Base-by-base conservation (phyloP, 1,140 invertebrate genomes). In the Zaprionus davidi region DNA sequence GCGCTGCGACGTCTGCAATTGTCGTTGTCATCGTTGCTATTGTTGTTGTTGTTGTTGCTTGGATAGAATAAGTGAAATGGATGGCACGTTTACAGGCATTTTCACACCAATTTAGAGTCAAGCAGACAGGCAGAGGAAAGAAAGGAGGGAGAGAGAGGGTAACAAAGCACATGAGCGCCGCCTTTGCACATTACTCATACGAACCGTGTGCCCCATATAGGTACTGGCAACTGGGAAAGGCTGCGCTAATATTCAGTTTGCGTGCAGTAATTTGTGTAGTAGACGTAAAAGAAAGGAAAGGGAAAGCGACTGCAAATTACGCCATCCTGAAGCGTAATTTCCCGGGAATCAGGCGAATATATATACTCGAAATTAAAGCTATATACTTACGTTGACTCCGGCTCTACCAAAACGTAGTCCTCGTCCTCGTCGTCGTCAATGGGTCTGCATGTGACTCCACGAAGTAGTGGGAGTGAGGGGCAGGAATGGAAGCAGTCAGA, bases 31-130 rank as follows among this genome's bases (percentile, higher is more conserved):
- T 51, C 12, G 11, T 24, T 5, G 20, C 31, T 31, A 31, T 31
- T 34, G 38, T 58, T 59, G 60, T 59, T 46, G 46, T n/a, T 49
- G 9, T 12, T 22, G 41, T n/a, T 44, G n/a, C 46, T 51, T 11
- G 46, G 20, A 17, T 53, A 56, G 75, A 57, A 53, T 58, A 57
- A 66, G 59, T 56, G 41, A 71, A 79, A 49, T 73, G 82, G 72
- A 79, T 71, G 68, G 73, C 82, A 83, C 82, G 82, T 85, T 86
- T 82, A 63, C 65, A 53, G 68, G 31, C 74, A 78, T 71, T 87
- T 86, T 83, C 77, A 88, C 83, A 88, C 83, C 83, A 83, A 83
- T 86, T 82, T 82, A 63, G 38, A 57, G 66, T 15, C 44, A 20
- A 49, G 17, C 1, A 38, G 51, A 36, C 34, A 49, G 24, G 59